Evolutionary conservation across 2,113 vertebrate species (phyloP), one percentile per base, ranked within the genome.

Genomic region (Thryonomys swinderianus): DNA sequence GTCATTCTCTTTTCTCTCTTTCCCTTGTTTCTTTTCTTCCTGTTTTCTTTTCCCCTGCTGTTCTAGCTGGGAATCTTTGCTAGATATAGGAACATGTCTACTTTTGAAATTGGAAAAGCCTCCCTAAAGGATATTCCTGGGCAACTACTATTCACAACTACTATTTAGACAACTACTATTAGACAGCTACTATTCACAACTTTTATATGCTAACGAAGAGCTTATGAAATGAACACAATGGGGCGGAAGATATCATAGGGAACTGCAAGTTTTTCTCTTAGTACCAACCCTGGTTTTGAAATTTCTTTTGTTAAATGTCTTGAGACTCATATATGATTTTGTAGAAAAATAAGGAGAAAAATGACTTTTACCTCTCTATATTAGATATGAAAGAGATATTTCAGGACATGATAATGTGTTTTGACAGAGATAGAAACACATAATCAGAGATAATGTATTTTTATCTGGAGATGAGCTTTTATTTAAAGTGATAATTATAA

Each of bases 61-160:
- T 87, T 80, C 90, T 96, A 85, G 64, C 82, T 53, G 90, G 81
- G 90, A 95, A 32, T 30, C 64, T 90, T 85, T 81, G 79, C 32
- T 73, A 95, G 88, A 95, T 81, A 94, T 62, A 83, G 89, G 67
- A 74, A 84, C 91, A 80, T 42, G 37, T 93, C 73, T 91, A 48
- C 74, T 95, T 81, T 79, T 85, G 66, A 95, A 79, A 71, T 51
- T 67, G 85, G 88, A 83, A 91, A 87, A 87, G 59, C 14, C 53
- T 85, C 69, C 27, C 20, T 53, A 87, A 40, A 51, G 82, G 91
- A 90, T 5, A 6, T 74, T 71, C 82, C 4, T 32, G 66, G 90
- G 62, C 32, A 90, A 37, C 16, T 87, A 21, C 57, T 64, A 10
- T 55, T 93, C 73, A 66, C 64, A 66, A 45, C 9, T 48, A n/a